These are phyloP conservation scores for Tamandua tetradactyla DNA, from an alignment of 2,797 vertebrate genomes.

Conservation along the genomic window DNA sequence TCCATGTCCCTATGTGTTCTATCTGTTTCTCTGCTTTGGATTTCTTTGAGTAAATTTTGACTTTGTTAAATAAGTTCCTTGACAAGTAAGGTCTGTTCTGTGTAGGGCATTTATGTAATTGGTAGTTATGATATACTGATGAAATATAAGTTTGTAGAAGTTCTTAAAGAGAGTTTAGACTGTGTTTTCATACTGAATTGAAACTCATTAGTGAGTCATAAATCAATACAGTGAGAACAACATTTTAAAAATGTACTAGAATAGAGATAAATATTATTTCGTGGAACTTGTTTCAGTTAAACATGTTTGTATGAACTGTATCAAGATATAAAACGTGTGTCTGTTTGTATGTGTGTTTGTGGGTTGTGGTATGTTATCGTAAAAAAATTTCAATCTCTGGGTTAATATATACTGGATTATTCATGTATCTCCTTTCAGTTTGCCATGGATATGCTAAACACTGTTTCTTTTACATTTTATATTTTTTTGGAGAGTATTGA, in stretches of 20 bases:
- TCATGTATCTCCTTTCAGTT: background rate
- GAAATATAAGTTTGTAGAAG: background rate
- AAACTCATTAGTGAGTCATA: background rate
- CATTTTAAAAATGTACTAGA: slow-evolving; percentile 38
- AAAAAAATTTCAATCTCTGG: background rate
- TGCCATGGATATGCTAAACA: background rate
- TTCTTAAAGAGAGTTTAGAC: background rate
- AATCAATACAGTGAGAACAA: background rate
- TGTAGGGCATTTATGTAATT: background rate
- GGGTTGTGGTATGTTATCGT: background rate
- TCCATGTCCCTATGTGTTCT: background rate
- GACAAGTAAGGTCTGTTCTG: background rate
- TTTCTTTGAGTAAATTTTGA: slow-evolving; percentile 49
- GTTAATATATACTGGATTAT: background rate
- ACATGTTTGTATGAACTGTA: background rate
- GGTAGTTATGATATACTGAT: background rate
- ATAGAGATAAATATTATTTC: background rate
- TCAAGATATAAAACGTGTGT: background rate
- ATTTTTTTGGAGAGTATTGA: slow-evolving; percentile 21
- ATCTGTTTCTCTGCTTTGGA: background rate
- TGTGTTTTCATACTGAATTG: background rate
- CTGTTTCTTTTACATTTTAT: slow-evolving; percentile 35
- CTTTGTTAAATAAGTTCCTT: background rate
- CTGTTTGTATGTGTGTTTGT: background rate
- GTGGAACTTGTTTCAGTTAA: slow-evolving; percentile 10